These are phyloP conservation scores for Argyra leucocephala DNA, from an alignment of 2,888 invertebrate species.

Conservation along the genomic window DNA sequence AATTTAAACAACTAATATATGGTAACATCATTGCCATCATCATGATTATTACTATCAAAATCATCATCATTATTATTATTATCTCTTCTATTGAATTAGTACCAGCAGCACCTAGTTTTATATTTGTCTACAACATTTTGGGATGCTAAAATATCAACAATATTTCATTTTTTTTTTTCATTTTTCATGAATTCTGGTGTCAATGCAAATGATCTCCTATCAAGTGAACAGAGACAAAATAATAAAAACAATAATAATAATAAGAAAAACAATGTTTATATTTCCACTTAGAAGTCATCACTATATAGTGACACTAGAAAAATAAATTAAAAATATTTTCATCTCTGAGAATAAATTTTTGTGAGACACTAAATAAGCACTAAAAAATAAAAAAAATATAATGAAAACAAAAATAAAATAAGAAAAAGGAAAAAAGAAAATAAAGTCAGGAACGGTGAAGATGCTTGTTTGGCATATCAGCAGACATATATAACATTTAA, in stretches of 20 bases:
- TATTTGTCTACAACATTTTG: too few relatives aligned
- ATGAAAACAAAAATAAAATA: neutral
- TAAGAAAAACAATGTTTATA: neutral
- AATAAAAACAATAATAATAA: neutral
- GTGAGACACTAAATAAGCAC: neutral
- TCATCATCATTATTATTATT: too few relatives aligned
- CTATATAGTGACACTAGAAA: conserved; percentile 2
- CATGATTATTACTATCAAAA: too few relatives aligned
- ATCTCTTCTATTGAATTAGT: too few relatives aligned
- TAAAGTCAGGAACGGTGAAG: neutral
- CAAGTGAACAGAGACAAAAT: neutral
- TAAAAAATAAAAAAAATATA: neutral
- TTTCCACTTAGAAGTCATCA: conserved; percentile 6
- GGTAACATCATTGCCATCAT: too few relatives aligned
- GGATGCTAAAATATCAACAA: too few relatives aligned
- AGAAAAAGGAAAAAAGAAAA: neutral
- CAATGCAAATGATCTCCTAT: conserved; percentile 2
- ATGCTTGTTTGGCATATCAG: too few relatives aligned
- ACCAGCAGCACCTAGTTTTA: too few relatives aligned
- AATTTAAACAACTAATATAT: too few relatives aligned
- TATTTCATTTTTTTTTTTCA: too few relatives aligned
- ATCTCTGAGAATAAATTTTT: neutral
- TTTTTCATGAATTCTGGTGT: neutral
- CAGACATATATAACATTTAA: neutral
- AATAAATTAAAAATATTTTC: neutral